Evolutionary conservation across 1,140 invertebrate species (phyloP).

Genomic region (Asobara japonica): DNA sequence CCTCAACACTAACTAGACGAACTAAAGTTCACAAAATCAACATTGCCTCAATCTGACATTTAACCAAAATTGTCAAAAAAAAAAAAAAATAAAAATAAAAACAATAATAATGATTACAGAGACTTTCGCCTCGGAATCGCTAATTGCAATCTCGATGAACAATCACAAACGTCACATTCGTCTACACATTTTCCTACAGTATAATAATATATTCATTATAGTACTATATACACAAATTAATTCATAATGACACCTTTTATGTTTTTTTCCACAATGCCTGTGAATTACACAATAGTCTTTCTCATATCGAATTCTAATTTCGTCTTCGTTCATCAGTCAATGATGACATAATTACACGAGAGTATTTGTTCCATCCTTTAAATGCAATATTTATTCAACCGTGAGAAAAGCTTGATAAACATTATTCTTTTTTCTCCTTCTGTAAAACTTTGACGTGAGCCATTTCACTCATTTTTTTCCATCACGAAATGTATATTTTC

Average conservation of each 20-base stretch:
- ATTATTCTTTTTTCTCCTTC: too few species aligned
- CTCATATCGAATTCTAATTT: neutral
- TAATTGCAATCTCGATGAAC: neutral
- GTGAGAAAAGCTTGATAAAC: too few species aligned
- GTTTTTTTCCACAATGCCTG: neutral
- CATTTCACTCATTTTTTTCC: neutral
- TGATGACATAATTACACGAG: neutral
- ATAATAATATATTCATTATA: neutral
- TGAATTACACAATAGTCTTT: neutral
- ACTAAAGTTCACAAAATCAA: too few species aligned
- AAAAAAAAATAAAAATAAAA: too few species aligned
- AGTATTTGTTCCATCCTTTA: neutral
- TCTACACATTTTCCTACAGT: slow-evolving; percentile 3
- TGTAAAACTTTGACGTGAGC: too few species aligned
- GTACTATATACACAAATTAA: slow-evolving; percentile 6
- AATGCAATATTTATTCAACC: neutral
- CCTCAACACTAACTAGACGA: too few species aligned
- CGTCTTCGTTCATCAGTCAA: neutral
- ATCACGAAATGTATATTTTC: neutral
- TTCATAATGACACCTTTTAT: neutral
- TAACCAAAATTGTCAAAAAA: too few species aligned
- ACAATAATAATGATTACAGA: too few species aligned
- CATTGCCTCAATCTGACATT: too few species aligned
- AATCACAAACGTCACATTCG: slow-evolving; percentile 3
- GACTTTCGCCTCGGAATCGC: neutral